Evolutionary conservation across 2,113 vertebrate genomes (phyloP), one percentile per base, ranked within the genome.

Genomic region (Rhea pennata): DNA sequence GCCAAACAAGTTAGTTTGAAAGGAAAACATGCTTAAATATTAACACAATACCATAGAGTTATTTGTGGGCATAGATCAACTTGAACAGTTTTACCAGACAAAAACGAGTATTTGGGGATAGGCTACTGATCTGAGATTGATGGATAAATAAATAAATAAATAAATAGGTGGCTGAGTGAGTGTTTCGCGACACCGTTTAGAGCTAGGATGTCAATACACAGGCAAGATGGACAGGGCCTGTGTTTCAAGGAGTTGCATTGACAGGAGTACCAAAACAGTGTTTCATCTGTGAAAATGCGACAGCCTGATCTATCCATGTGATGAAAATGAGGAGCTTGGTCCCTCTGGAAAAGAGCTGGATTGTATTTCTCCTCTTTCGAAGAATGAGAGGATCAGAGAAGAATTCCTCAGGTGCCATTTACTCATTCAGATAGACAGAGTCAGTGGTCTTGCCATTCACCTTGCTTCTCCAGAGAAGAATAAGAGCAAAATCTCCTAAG

Each of bases 51-150:
- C 12, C 27, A 10, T 58, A 29, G 29, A 31, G 10, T 59, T 19
- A 33, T 59, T 33, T 0, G 0, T 33, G 88, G 11, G n/a, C 2
- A 2, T 27, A 65, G 19, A 22, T 50, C 33, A 24, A 13, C 17
- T 72, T 88, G 33, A 48, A 59, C 26, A 75, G 29, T n/a, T 7
- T 50, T 67, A 10, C 29, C 61, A 46, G 44, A 40, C 12, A 48
- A 51, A 51, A 39, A 12, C 16, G 33, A 16, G 24, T 15, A 42
- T 33, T 21, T 53, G 33, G 40, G 62, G 53, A 67, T 50, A 85
- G 56, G 70, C 33, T 56, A 26, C 33, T 14, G 62, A 67, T 15
- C 67, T 16, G 58, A 73, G 39, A 69, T 23, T 27, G 44, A 40
- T 14, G 21, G 31, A 14, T 58, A 77, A 56, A 31, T 73, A 74